Conservation (phyloP, 2,797 vertebrate species). For the Gobionotothen gibberifrons region DNA sequence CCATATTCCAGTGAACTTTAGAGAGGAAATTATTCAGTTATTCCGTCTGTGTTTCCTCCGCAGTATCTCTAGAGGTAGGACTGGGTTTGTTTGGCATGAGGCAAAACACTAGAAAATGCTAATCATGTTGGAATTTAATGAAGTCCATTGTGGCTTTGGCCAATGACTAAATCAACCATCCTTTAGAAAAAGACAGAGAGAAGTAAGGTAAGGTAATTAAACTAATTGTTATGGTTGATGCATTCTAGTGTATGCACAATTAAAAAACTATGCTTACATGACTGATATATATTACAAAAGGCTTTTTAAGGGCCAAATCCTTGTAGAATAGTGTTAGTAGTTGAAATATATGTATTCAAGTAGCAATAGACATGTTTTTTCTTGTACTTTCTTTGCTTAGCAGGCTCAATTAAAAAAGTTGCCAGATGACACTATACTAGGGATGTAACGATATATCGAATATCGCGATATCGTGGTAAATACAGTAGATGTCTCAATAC, state of each 20-base stretch:
- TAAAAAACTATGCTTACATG: not conserved
- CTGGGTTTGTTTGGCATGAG: slow-evolving; percentile 25
- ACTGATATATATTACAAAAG: not conserved
- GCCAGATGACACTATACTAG: no score
- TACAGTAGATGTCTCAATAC: no score
- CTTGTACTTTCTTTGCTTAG: no score
- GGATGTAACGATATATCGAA: no score
- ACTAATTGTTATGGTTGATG: not conserved
- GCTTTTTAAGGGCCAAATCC: not conserved
- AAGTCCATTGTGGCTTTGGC: slow-evolving; percentile 18
- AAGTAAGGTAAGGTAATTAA: slow-evolving; percentile 4
- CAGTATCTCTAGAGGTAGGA: slow-evolving; percentile 17
- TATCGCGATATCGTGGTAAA: no score
- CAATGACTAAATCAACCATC: slow-evolving; percentile 42
- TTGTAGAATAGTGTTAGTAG: no score
- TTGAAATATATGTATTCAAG: not conserved
- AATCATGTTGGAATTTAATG: slow-evolving; percentile 31
- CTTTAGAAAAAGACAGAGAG: slow-evolving; percentile 5
- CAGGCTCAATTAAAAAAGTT: no score
- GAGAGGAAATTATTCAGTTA: slow-evolving; percentile 30
- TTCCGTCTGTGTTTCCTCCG: slow-evolving; percentile 21
- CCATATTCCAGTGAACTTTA: not conserved
- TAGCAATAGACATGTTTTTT: no score
- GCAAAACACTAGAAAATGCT: slow-evolving; percentile 20
- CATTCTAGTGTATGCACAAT: slow-evolving; percentile 7